Conservation (phyloP, 2,797 vertebrate genomes). For the Peromyscus attwateri region DNA sequence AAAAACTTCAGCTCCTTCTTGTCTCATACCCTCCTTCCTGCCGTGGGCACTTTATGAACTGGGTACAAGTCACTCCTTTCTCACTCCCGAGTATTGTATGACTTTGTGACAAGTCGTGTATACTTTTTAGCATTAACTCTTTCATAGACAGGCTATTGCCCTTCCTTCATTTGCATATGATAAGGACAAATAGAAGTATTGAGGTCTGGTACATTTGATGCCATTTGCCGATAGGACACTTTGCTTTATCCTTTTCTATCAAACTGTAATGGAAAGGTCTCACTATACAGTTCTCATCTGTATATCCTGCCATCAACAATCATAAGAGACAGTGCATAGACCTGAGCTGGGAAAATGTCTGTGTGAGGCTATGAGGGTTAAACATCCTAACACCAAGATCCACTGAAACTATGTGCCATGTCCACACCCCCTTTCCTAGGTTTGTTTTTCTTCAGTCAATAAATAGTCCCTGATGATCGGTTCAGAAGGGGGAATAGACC, state of each 20-base stretch:
- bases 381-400: neutral
- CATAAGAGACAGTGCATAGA: fast-evolving
- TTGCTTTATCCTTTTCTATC: neutral
- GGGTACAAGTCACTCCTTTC: neutral
- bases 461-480: neutral
- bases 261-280: neutral
- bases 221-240: neutral
- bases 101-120: neutral
- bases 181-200: neutral
- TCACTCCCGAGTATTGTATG: neutral
- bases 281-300: neutral
- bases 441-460: neutral
- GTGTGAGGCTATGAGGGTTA: neutral
- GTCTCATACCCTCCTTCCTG: neutral
- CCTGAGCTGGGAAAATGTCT: neutral
- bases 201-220: neutral
- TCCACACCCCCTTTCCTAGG: neutral
- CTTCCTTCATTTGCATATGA: neutral
- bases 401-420: neutral
- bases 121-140: neutral
- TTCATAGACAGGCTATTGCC: neutral
- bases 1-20: neutral
- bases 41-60: neutral
- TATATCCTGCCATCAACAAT: neutral
- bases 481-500: neutral